These are phyloP conservation scores for Drosophila mulleri DNA, from an alignment of 2,888 invertebrate genomes.

Conservation along the genomic window DNA sequence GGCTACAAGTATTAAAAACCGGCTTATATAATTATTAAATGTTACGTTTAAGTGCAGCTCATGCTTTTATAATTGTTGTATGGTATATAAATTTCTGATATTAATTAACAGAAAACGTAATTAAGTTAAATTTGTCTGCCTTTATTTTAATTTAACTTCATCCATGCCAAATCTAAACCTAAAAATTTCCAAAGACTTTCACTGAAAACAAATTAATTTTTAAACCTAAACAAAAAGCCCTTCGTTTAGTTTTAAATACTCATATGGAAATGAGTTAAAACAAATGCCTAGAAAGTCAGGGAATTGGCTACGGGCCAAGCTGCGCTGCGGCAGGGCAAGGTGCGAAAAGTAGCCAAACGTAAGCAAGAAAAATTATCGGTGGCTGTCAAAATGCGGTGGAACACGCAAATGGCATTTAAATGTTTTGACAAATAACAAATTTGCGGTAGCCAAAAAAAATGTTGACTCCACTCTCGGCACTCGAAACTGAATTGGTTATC, in stretches of 20 bases:
- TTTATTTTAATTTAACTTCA: neutral
- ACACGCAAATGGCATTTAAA: constrained; percentile 78
- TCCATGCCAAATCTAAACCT: neutral
- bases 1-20: neutral
- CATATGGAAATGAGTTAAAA: constrained; percentile 44
- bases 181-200: constrained; percentile 31
- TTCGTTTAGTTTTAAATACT: neutral
- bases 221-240: neutral
- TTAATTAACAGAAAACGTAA: neutral
- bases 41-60: neutral
- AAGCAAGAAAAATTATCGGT: constrained; percentile 64
- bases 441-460: constrained; percentile 68
- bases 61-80: neutral
- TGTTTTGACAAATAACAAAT: constrained; percentile 82
- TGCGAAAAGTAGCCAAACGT: constrained; percentile 65
- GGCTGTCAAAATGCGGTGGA: constrained; percentile 68
- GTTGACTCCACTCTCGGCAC: constrained; percentile 47
- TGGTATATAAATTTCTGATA: neutral
- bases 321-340: constrained; percentile 41
- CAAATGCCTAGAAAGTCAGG: constrained; percentile 41
- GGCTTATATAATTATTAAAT: neutral
- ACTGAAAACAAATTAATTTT: constrained; percentile 28
- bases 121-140: neutral
- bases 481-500: constrained; percentile 16
- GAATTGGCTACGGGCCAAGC: constrained; percentile 36